Base-by-base conservation (phyloP, 2,113 vertebrate genomes). In the Caranx ignobilis region DNA sequence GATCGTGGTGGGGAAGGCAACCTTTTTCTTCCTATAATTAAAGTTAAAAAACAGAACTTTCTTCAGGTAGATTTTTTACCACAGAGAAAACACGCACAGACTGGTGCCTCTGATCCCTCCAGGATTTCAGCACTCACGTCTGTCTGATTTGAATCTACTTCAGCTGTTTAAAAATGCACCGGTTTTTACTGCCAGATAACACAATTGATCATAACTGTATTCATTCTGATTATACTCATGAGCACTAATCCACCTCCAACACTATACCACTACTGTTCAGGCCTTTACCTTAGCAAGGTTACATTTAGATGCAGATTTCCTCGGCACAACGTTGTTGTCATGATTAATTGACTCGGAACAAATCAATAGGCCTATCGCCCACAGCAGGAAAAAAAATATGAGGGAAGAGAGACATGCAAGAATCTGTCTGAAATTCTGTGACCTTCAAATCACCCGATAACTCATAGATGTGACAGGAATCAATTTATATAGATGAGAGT, bases 381-480 rank as follows among this genome's bases (percentile, higher is more conserved):
- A 62, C 71, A 83, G 90, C 68, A 0, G 26, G 21, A 74, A 71
- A 64, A 62, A 19, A 62, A 59, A 64, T 65, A 71, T 21, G 63
- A 68, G 50, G 19, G 61, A 77, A 75, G 43, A 77, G 75, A 89
- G 79, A 85, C 77, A 82, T 74, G 81, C 75, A 74, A 65, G 79
- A 85, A 81, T 88, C 85, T 82, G 75, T 88, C 79, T 75, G 79
- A 89, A 88, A 90, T 77, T 85, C 75, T 21, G 47, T 87, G 91
- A 94, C 92, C 92, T 93, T 93, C 81, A 91, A 77, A 81, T 91
- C 84, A 87, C 64, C 47, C 37, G 77, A 86, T 92, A 90, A 84
- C 86, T 91, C 87, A 79, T 71, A 64, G 81, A 86, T 79, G 77
- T 84, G 83, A 88, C 75, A 79, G 72, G 75, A 89, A 87, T 93